Conservation (phyloP, 2,888 invertebrate species). For the Ectobius pallidus region DNA sequence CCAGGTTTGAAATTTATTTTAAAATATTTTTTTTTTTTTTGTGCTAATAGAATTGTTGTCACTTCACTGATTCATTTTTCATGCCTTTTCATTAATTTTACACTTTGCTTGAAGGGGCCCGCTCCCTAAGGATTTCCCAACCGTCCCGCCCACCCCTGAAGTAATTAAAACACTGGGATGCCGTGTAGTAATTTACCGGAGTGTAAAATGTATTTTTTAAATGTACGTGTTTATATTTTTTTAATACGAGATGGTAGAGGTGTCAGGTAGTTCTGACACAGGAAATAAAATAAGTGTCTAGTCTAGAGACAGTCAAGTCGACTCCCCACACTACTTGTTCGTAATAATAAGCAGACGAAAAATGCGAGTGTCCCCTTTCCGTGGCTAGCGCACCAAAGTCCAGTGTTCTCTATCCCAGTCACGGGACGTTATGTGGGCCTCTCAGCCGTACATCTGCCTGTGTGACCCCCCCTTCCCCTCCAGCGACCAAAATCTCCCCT, state of each 20-base stretch:
- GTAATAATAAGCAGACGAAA: slow-evolving; percentile 9
- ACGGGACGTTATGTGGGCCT: slow-evolving; percentile 22
- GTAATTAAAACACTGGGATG: not conserved
- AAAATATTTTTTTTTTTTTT: no score
- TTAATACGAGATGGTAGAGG: no score
- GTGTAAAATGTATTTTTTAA: not conserved
- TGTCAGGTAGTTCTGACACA: no score
- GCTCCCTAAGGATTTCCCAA: not conserved
- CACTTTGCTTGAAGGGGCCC: no score
- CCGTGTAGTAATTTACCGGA: not conserved
- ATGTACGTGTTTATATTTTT: no score
- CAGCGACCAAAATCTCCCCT: slow-evolving; percentile 29
- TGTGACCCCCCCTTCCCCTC: slow-evolving; percentile 1
- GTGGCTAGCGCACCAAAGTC: not conserved
- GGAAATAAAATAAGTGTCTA: no score
- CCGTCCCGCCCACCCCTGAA: not conserved
- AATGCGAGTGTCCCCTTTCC: not conserved
- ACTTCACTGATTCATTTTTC: no score
- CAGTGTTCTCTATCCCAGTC: slow-evolving; percentile 21
- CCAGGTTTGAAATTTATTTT: no score
- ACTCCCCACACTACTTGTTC: not conserved
- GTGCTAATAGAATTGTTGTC: no score
- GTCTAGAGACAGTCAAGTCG: no score
- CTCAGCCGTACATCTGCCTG: slow-evolving; percentile 5
- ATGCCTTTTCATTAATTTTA: no score